Base-by-base conservation (phyloP, 2,888 invertebrate genomes). In the Leucophenga montana region DNA sequence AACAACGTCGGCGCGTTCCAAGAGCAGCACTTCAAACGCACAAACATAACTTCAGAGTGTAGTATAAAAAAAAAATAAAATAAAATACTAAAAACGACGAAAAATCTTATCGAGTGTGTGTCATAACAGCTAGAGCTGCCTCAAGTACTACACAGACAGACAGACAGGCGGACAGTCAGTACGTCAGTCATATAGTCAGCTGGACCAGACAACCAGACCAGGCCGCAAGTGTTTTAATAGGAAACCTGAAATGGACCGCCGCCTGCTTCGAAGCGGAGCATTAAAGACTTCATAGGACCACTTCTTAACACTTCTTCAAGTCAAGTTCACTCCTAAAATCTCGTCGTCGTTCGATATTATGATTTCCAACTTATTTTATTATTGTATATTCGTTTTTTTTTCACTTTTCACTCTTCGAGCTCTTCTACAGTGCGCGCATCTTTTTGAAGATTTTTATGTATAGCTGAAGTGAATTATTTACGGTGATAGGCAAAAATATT, bases 401-500 rank as follows among this genome's bases (percentile, higher is more conserved):
- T 64, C 66, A 20, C 69, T 31, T 65, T 59, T 56, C 64, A 69
- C 69, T 67, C 79, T 80, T 83, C 75, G 80, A 79, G 78, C 78
- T 82, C 79, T 50, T 50, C 5, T 16, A 16, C 50, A 18, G 2
- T 64, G 39, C 81, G 80, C 84, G 82, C 80, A 81, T 80, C 80
- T 82, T 80, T 84, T 81, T 83, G 84, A 84, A 83, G 83, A 83
- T 84, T 81, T 78, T 80, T 79, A 80, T 77, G 77, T 75, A 66
- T 70, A 73, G 69, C 73, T 71, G 67, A 66, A 66, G 68, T 68
- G 80, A 83, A 85, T 85, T 85, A 85, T 85, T 84, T 83, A 85
- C 78, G 78, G 80, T 84, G 84, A 85, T 84, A 77, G 83, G 84
- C 84, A 85, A 80, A 75, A 83, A 76, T 73, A 56, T 71, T 77